Conservation (phyloP, 2,113 vertebrate species). For the Rattus rattus region DNA sequence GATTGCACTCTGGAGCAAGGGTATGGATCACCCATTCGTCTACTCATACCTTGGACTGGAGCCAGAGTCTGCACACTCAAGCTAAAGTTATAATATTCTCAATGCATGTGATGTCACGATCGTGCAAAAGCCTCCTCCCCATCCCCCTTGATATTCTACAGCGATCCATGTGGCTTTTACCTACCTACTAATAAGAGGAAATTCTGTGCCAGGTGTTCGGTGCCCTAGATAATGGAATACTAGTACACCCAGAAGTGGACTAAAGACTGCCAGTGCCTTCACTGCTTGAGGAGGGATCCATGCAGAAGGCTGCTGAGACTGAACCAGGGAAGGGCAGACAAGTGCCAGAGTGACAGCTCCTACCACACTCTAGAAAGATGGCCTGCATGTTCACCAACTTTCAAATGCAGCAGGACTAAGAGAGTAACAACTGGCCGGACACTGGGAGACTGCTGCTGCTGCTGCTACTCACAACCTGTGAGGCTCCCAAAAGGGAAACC, state of each 20-base stretch:
- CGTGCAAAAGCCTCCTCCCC: not conserved
- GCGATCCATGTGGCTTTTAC: not conserved
- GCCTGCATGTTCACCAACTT: not conserved
- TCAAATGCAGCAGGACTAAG: not conserved
- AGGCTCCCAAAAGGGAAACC: not conserved
- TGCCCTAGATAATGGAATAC: too few species aligned
- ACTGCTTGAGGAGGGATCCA: not conserved
- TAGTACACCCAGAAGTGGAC: too few species aligned
- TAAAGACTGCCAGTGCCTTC: not conserved
- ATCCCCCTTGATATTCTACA: not conserved
- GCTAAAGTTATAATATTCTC: not conserved
- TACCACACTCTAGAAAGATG: not conserved
- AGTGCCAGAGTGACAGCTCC: not conserved
- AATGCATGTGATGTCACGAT: not conserved
- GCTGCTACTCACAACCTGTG: not conserved
- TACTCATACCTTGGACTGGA: not conserved
- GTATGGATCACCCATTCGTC: not conserved
- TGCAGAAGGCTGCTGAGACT: not conserved
- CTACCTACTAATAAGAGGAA: not conserved
- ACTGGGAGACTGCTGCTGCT: not conserved
- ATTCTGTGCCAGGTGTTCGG: not conserved
- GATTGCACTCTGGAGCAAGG: not conserved
- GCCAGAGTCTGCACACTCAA: not conserved
- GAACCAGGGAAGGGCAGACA: not conserved
- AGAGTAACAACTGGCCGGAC: not conserved